Percentiles rank a stretch among this genome's conserved stretches.
Conservation (phyloP, 2,888 invertebrate genomes). For the Tipula unca region DNA sequence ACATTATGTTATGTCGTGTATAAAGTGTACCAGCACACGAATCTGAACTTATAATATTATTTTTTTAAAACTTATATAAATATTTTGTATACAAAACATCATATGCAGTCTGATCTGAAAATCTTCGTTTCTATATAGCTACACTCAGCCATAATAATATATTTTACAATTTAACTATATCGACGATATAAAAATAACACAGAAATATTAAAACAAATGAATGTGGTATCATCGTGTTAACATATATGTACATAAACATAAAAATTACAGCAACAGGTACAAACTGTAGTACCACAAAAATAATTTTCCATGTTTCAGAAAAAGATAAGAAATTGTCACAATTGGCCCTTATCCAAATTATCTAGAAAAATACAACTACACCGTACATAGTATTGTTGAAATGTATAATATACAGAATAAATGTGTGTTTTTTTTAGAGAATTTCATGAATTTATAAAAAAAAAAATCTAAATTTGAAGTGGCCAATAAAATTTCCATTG, state of each 20-base stretch:
- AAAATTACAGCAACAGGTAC: not conserved
- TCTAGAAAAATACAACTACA: not conserved
- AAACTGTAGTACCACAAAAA: not conserved
- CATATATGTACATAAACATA: not conserved
- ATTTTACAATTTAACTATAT: not conserved
- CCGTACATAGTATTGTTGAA: not conserved
- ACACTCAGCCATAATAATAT: no score
- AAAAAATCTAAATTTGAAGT: not conserved
- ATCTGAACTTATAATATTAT: no score
- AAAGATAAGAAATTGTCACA: not conserved
- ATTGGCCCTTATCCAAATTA: not conserved
- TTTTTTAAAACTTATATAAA: no score
- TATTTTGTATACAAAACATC: no score
- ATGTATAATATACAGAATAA: not conserved
- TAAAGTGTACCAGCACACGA: no score
- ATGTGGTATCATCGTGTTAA: not conserved
- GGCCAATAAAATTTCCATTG: not conserved
- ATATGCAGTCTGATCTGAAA: no score
- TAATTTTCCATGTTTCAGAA: not conserved
- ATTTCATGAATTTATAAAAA: not conserved
- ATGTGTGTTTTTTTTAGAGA: not conserved
- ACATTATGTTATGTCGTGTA: no score
- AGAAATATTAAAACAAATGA: not conserved
- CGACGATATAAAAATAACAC: not conserved
- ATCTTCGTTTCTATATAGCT: no score